Evolutionary conservation across 2,888 invertebrate genomes (phyloP).

Genomic region (Agrochola lota): DNA sequence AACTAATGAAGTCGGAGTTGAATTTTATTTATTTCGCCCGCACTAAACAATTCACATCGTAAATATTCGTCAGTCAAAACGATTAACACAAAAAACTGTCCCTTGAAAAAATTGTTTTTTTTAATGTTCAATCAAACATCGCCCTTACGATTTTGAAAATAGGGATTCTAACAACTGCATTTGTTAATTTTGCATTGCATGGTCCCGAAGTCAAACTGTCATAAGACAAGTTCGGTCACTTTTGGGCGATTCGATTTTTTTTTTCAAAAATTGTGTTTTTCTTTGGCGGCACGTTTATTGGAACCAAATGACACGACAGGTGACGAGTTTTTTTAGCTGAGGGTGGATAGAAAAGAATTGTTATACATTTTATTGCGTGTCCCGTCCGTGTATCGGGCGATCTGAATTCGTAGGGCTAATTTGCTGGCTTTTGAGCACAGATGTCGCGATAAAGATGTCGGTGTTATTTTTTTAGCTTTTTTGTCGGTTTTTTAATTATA

Average conservation of each 20-base stretch:
- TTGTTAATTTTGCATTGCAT: constrained; percentile 52
- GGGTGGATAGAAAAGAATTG: constrained; percentile 82
- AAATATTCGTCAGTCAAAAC: constrained; percentile 90
- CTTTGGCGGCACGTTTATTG: constrained; percentile 89
- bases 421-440: constrained; percentile 84
- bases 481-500: too few species aligned
- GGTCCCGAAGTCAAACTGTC: constrained; percentile 76
- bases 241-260: constrained; percentile 81
- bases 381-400: constrained; percentile 79
- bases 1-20: constrained; percentile 86
- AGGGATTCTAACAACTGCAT: constrained; percentile 55
- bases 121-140: constrained; percentile 49
- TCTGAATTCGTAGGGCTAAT: constrained; percentile 81
- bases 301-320: constrained; percentile 91
- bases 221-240: constrained; percentile 85
- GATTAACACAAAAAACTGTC: constrained; percentile 81
- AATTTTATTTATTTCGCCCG: constrained; percentile 87
- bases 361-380: constrained; percentile 89
- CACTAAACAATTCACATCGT: constrained; percentile 87
- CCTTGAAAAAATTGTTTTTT: constrained; percentile 68
- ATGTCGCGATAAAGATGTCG: constrained; percentile 82
- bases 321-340: constrained; percentile 83
- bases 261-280: constrained; percentile 85
- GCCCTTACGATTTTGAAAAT: constrained; percentile 41
- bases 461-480: constrained; percentile 27